Evolutionary conservation across 2,888 invertebrate genomes (phyloP).

Genomic region (Apamea monoglypha): DNA sequence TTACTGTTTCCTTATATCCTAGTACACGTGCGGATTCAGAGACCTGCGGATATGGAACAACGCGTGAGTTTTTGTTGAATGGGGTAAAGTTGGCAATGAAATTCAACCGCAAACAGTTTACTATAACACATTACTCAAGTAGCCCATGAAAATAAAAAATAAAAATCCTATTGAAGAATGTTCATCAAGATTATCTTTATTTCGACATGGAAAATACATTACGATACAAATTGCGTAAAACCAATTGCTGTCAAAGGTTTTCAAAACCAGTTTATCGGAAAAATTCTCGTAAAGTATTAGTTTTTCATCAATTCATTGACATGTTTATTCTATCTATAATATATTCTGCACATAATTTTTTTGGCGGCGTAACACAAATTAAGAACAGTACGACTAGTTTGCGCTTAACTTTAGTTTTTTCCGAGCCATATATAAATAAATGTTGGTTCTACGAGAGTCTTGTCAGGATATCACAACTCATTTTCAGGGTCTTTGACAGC

Average conservation of each 20-base stretch:
- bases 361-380: neutral
- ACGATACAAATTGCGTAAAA: neutral
- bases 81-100: neutral
- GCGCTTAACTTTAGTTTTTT: neutral
- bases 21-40: neutral
- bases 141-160: neutral
- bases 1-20: neutral
- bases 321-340: too few species aligned
- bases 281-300: too few species aligned
- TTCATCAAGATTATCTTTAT: neutral
- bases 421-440: neutral
- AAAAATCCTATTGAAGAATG: neutral
- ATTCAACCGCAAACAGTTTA: neutral
- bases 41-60: neutral
- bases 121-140: neutral
- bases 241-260: too few species aligned
- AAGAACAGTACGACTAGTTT: too few species aligned
- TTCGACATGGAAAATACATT: too few species aligned
- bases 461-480: neutral
- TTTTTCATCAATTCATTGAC: too few species aligned
- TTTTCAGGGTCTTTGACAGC: too few species aligned
- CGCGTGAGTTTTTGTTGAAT: neutral
- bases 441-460: neutral
- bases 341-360: neutral
- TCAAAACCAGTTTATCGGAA: too few species aligned